Conservation (phyloP, 2,888 invertebrate species). For the Himalopsyche tibetana region DNA sequence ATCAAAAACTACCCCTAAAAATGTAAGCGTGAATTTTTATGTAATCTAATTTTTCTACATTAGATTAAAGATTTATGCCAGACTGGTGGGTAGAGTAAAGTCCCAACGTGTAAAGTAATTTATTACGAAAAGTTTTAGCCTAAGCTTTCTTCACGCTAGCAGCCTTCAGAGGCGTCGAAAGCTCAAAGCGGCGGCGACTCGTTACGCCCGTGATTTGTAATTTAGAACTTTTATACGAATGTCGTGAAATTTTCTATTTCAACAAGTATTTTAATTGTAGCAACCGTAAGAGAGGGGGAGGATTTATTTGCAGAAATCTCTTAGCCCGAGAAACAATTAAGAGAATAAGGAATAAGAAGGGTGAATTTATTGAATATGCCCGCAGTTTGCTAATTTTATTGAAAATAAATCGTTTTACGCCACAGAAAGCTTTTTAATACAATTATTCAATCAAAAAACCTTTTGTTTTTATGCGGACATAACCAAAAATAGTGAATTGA, state of each 20-base stretch:
- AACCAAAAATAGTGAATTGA: neutral
- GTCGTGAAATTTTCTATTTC: slow-evolving; percentile 53
- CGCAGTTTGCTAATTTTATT: slow-evolving; percentile 26
- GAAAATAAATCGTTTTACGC: slow-evolving; percentile 24
- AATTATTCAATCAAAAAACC: slow-evolving; percentile 28
- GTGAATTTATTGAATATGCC: slow-evolving; percentile 16
- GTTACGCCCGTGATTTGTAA: slow-evolving; percentile 63
- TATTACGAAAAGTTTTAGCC: slow-evolving; percentile 59
- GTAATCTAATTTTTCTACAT: slow-evolving; percentile 63
- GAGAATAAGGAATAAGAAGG: slow-evolving; percentile 35
- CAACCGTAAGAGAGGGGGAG: neutral
- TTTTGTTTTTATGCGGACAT: neutral
- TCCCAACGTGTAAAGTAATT: slow-evolving; percentile 62
- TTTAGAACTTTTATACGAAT: slow-evolving; percentile 62
- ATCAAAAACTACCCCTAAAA: slow-evolving; percentile 10
- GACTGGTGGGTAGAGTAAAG: slow-evolving; percentile 53
- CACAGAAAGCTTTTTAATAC: slow-evolving; percentile 14
- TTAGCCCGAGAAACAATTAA: neutral
- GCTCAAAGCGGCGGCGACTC: slow-evolving; percentile 59
- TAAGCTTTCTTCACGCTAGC: slow-evolving; percentile 52
- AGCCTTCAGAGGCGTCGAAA: slow-evolving; percentile 59
- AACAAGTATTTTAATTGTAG: slow-evolving; percentile 55
- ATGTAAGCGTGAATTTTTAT: slow-evolving; percentile 39
- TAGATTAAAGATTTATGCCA: slow-evolving; percentile 64
- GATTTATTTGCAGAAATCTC: slow-evolving; percentile 26